Conservation (phyloP, 2,797 vertebrate species). For the Knipowitschia caucasica region DNA sequence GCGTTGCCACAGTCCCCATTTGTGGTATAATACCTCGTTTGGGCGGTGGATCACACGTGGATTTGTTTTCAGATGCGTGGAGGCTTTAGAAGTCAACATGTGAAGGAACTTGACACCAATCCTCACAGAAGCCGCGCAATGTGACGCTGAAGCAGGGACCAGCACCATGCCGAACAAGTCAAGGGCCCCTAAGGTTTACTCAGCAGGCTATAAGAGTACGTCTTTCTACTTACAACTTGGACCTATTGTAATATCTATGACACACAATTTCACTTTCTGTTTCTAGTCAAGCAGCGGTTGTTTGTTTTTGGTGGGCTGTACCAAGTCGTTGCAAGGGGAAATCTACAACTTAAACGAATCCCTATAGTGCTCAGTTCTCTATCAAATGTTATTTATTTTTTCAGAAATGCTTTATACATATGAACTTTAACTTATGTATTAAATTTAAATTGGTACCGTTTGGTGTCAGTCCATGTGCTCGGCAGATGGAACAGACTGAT, state of each 20-base stretch:
- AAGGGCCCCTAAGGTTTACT: no score
- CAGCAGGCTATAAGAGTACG: no score
- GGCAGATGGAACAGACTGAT: not conserved
- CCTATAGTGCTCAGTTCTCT: no score
- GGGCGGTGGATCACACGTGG: constrained; percentile 31
- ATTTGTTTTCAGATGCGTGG: constrained; percentile 12
- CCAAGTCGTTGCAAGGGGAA: constrained; percentile 32
- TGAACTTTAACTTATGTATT: no score
- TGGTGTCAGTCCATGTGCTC: not conserved
- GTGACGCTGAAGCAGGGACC: constrained; percentile 25
- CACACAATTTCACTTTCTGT: constrained; percentile 57
- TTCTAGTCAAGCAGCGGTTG: not conserved
- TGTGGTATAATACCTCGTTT: constrained; percentile 40
- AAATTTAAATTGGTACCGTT: no score
- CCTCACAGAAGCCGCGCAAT: constrained; percentile 25
- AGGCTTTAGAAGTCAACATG: constrained; percentile 17
- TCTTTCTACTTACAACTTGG: no score
- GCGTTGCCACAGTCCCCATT: constrained; percentile 2
- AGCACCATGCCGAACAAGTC: no score
- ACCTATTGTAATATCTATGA: no score
- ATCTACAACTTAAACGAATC: not conserved
- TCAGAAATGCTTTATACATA: no score
- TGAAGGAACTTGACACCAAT: constrained; percentile 52
- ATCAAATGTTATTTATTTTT: no score
- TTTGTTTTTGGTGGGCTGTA: constrained; percentile 59